Base-by-base conservation (phyloP, 2,797 vertebrate species). In the Onychomys torridus region DNA sequence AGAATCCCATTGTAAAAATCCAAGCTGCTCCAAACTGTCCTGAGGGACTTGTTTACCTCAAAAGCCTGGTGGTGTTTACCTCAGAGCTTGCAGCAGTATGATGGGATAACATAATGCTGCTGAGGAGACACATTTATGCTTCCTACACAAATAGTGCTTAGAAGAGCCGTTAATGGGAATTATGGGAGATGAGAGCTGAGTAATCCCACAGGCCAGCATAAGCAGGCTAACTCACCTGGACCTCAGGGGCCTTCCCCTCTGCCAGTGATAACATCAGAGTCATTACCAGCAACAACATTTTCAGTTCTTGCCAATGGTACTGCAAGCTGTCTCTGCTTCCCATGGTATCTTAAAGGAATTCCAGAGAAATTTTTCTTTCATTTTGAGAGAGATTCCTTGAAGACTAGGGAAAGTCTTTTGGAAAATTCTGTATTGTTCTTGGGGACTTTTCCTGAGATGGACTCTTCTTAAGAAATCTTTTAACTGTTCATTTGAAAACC, bases 381-480 rank as follows among this genome's bases (percentile, higher is more conserved):
- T 93, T 87, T 85, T 88, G 69, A 5, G 57, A 94, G 9, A 37
- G 75, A 93, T n/a, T 95, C 96, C 32, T 69, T 82, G 37, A 19
- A 65, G 94, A 93, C 71, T 69, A 34, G 85, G 95, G 91, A 67
- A 61, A 94, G 93, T 93, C 90, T 97, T 92, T 92, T 96, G 95
- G 96, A 97, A 97, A 97, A 92, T 96, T 97, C 87, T 92, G 93
- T 78, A 49, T 92, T 94, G 79, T n/a, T 79, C 21, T 17, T 73
- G 92, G 94, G 93, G 87, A 92, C 52, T 97, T 97, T 97, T 93
- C 93, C 92, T 77, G 59, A 95, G 83, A 73, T 78, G 13, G 14
- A 84, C 43, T 89, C 37, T 96, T 90, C 61, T 63, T 95, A 79
- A 86, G 75, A 97, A 96, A 71, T 83, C 29, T 19, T 91, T 87